Conservation (phyloP, 2,797 vertebrate species). For the Triplophysa bombifrons region DNA sequence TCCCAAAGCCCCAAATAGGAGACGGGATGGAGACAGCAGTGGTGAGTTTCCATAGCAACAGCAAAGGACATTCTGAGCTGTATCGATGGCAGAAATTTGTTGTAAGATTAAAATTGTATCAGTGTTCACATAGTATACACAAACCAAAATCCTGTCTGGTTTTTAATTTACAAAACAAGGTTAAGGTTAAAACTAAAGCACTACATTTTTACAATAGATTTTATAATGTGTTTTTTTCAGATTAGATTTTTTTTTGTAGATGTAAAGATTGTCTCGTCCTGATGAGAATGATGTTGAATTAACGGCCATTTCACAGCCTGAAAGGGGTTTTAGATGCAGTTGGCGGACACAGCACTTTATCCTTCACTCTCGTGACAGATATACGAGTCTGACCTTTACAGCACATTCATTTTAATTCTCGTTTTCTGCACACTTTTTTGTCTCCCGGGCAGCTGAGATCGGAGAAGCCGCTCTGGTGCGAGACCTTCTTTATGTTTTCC, state of each 20-base stretch:
- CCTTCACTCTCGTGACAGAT: constrained; percentile 20
- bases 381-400: constrained; percentile 18
- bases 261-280: not conserved
- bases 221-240: not conserved
- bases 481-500: constrained; percentile 97
- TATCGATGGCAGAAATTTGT: not conserved
- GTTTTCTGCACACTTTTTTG: not conserved
- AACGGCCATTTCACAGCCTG: not conserved
- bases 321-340: constrained; percentile 6
- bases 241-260: not conserved
- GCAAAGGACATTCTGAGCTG: not conserved
- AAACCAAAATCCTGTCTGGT: no score
- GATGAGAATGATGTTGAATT: not conserved
- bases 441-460: constrained; percentile 77
- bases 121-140: not conserved
- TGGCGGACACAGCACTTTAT: constrained; percentile 6
- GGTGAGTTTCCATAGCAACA: constrained; percentile 58
- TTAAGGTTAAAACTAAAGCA: no score
- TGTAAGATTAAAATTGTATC: not conserved
- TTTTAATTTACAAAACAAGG: no score
- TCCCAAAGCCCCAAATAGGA: constrained; percentile 73
- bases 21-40: constrained; percentile 80
- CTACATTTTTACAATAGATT: not conserved
- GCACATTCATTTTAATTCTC: constrained; percentile 1
- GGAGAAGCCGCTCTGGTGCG: constrained; percentile 88